phyloP scores from a whole-genome alignment of 2,888 invertebrate genomes.

The Pinctada fucata region DNA sequence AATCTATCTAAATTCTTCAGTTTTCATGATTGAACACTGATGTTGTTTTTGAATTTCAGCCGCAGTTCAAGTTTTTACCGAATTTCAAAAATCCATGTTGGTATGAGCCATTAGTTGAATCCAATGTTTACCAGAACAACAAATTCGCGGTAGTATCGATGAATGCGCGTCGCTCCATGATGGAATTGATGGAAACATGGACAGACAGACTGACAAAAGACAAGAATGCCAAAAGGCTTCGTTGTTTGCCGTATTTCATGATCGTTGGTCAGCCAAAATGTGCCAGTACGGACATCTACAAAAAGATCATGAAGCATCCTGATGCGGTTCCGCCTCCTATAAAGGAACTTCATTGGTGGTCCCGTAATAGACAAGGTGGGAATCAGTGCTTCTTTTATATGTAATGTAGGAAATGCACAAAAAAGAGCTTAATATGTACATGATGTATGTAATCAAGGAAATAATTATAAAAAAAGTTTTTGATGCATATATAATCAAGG shows the following conservation, averaged over 20 bases:
- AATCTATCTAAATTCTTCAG: no score
- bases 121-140: conserved; percentile 60
- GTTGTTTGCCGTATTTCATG: conserved; percentile 91
- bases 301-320: conserved; percentile 61
- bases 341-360: conserved; percentile 72
- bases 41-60: conserved; percentile 45
- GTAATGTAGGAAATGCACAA: no score
- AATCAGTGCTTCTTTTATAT: no score
- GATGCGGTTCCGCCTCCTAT: conserved; percentile 62
- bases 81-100: conserved; percentile 69
- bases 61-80: conserved; percentile 50
- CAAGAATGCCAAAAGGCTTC: conserved; percentile 51
- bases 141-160: conserved; percentile 50
- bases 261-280: conserved; percentile 70
- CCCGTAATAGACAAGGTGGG: conserved; percentile 62
- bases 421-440: not conserved
- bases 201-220: conserved; percentile 21
- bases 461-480: no score
- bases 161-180: conserved; percentile 31
- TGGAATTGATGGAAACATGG: conserved; percentile 35
- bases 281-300: conserved; percentile 67
- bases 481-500: no score
- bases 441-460: not conserved
- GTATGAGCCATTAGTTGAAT: conserved; percentile 55
- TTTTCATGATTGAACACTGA: no score